Evolutionary conservation across 2,888 invertebrate species (phyloP).

Genomic region (Psylliodes chrysocephalus): DNA sequence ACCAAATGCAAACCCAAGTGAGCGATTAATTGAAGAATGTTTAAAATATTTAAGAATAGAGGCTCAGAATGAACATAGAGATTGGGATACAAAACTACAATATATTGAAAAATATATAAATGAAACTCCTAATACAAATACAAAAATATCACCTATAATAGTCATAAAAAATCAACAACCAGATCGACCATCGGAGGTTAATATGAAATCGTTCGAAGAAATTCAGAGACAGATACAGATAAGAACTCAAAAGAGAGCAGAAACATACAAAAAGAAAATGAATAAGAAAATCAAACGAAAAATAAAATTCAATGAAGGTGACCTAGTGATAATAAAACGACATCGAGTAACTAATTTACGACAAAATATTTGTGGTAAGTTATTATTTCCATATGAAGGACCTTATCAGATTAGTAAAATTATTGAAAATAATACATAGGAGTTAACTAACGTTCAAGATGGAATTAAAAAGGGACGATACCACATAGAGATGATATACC

Average conservation of each 20-base stretch:
- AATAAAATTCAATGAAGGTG: constrained; percentile 15
- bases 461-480: background rate
- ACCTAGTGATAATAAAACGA: constrained; percentile 18
- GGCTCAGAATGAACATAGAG: background rate
- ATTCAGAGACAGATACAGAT: constrained; percentile 7
- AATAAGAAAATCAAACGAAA: background rate
- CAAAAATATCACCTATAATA: constrained; percentile 4
- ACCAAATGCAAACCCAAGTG: background rate
- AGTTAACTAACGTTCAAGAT: background rate
- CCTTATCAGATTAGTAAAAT: constrained; percentile 11
- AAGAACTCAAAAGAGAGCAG: constrained; percentile 1
- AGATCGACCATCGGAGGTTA: constrained; percentile 17
- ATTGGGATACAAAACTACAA: constrained; percentile 8
- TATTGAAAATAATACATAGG: background rate
- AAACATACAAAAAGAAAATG: constrained; percentile 1
- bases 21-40: background rate
- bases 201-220: background rate
- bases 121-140: constrained; percentile 11
- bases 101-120: constrained; percentile 18
- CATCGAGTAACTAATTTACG: constrained; percentile 6
- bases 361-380: constrained; percentile 12
- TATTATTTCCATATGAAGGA: constrained; percentile 20
- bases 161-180: constrained; percentile 11
- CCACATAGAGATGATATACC: background rate
- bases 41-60: constrained; percentile 8